Evolutionary conservation across 2,797 vertebrate genomes (phyloP).

Genomic region (Jordanella pulchra): DNA sequence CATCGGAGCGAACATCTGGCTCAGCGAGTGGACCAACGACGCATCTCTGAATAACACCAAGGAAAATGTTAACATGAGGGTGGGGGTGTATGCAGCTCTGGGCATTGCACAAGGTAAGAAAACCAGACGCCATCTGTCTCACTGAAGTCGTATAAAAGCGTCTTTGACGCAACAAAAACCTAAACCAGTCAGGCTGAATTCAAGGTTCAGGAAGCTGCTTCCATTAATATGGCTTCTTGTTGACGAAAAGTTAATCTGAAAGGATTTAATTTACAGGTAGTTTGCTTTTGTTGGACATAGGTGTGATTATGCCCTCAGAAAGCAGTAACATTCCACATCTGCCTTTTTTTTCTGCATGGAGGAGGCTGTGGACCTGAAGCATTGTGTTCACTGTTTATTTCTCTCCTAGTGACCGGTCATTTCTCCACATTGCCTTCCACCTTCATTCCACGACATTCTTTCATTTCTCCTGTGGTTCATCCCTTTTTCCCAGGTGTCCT

Average conservation of each 20-base stretch:
- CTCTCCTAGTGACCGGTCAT: slow-evolving; percentile 25
- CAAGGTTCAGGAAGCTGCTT: neutral
- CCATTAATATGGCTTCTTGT: slow-evolving; percentile 12
- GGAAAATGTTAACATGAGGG: slow-evolving; percentile 75
- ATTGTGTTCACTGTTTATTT: neutral
- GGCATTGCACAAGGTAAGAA: slow-evolving; percentile 90
- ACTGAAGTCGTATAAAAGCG: neutral
- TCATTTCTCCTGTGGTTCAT: slow-evolving; percentile 31
- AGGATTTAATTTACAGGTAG: slow-evolving; percentile 28
- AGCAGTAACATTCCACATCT: neutral
- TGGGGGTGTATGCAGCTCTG: slow-evolving; percentile 91
- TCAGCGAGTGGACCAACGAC: slow-evolving; percentile 93
- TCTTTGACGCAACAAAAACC: neutral
- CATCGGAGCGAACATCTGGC: slow-evolving; percentile 92
- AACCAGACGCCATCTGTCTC: neutral
- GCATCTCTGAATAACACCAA: slow-evolving; percentile 66
- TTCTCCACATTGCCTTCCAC: slow-evolving; percentile 6
- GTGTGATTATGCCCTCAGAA: neutral
- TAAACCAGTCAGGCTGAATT: neutral
- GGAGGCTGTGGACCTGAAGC: neutral
- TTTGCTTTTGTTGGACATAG: neutral
- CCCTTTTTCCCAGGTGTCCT: slow-evolving; percentile 80
- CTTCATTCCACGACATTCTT: slow-evolving; percentile 25
- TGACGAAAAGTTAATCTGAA: slow-evolving; percentile 12
- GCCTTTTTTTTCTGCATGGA: neutral